These are phyloP conservation scores for Numida meleagris DNA, from an alignment of 2,113 vertebrate genomes.

Conservation along the genomic window DNA sequence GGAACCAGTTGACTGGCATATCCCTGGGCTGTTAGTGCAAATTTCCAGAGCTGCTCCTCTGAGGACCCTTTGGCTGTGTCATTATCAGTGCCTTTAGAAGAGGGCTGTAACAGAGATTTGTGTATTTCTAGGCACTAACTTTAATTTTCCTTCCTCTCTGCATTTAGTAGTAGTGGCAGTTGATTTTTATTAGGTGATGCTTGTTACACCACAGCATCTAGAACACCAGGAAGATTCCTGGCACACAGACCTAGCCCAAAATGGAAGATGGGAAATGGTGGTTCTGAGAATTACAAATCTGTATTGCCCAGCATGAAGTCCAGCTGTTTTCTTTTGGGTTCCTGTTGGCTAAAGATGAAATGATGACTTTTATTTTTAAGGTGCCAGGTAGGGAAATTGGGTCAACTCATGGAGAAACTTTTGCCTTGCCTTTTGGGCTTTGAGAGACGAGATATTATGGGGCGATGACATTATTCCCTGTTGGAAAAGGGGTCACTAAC, in stretches of 20 bases:
- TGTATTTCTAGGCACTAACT: neutral
- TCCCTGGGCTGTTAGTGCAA: neutral
- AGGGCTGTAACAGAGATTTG: neutral
- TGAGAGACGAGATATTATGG: neutral
- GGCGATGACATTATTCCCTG: neutral
- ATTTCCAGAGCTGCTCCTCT: neutral
- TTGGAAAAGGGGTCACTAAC: constrained; percentile 22
- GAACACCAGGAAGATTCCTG: neutral
- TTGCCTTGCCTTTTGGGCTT: neutral
- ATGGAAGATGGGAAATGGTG: neutral
- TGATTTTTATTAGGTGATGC: neutral
- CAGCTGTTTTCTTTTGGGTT: neutral
- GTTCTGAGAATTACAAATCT: neutral
- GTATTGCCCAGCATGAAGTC: neutral
- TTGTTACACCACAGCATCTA: neutral
- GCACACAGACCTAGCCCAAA: neutral
- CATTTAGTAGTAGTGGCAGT: neutral
- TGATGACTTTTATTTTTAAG: neutral
- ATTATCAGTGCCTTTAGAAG: neutral
- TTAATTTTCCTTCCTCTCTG: neutral
- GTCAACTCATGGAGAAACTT: neutral
- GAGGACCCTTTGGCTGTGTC: fast-evolving
- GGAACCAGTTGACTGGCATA: neutral
- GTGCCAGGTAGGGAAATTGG: neutral
- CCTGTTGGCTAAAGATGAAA: neutral